Conservation (phyloP, 2,113 vertebrate genomes). For the Labeo catla region DNA sequence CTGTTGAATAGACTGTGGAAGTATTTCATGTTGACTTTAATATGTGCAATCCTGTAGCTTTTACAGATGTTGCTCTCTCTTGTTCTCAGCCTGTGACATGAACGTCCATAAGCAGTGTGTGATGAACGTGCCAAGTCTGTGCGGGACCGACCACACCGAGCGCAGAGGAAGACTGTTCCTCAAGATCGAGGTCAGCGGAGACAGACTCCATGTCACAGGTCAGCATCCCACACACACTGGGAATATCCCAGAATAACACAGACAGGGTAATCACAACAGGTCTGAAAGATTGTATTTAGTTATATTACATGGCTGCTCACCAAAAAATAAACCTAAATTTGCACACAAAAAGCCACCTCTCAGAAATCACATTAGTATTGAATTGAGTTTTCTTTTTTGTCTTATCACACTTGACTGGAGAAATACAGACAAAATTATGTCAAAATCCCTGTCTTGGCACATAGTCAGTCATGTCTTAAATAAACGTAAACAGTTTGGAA, state of each 20-base stretch:
- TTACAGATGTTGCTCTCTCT: slow-evolving; percentile 3
- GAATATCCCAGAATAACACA: neutral
- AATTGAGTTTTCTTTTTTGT: neutral
- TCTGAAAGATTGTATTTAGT: neutral
- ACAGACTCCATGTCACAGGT: slow-evolving; percentile 92
- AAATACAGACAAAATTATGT: neutral
- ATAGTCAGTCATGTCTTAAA: no score
- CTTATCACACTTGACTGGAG: neutral
- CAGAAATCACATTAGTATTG: neutral
- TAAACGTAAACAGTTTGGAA: no score
- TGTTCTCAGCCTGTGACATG: slow-evolving; percentile 91
- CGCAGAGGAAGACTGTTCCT: slow-evolving; percentile 92
- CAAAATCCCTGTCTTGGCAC: no score
- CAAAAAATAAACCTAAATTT: neutral
- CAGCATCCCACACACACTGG: slow-evolving; percentile 51
- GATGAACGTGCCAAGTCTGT: slow-evolving; percentile 95
- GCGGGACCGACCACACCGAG: slow-evolving; percentile 95
- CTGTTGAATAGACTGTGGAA: neutral
- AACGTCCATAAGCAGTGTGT: slow-evolving; percentile 97
- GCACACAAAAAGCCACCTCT: neutral
- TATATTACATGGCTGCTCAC: neutral
- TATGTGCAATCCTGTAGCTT: neutral
- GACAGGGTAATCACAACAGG: neutral
- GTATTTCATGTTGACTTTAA: neutral
- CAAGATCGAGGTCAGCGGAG: slow-evolving; percentile 89